Conservation (phyloP, 2,888 invertebrate species). For the Meandrusa payeni region DNA sequence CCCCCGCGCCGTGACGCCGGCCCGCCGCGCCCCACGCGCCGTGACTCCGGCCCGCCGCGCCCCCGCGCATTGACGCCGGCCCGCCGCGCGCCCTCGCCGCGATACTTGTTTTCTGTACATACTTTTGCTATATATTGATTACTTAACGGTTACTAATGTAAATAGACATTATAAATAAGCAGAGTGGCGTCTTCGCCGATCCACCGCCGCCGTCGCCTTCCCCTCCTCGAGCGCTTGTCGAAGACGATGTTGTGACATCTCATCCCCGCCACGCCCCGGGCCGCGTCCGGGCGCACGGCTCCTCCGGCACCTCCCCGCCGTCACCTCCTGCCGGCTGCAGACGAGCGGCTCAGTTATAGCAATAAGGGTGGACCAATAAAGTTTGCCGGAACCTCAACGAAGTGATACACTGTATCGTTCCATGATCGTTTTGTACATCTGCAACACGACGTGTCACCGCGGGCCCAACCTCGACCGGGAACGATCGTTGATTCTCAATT, state of each 20-base stretch:
- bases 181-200: constrained; percentile 67
- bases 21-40: constrained; percentile 26
- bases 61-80: constrained; percentile 48
- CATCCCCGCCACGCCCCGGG: constrained; percentile 20
- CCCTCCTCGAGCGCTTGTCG: constrained; percentile 27
- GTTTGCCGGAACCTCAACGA: constrained; percentile 77
- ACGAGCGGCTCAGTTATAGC: constrained; percentile 53
- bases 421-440: constrained; percentile 13
- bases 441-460: constrained; percentile 1
- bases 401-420: constrained; percentile 29
- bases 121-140: constrained; percentile 51
- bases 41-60: constrained; percentile 49
- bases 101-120: constrained; percentile 53
- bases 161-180: constrained; percentile 68
- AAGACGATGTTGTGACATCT: too few species aligned
- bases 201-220: constrained; percentile 53
- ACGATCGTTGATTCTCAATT: constrained; percentile 5
- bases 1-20: too few species aligned
- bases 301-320: constrained; percentile 26
- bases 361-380: constrained; percentile 76
- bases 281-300: constrained; percentile 22
- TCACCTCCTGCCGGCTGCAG: constrained; percentile 34
- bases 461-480: constrained; percentile 7
- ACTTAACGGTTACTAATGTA: constrained; percentile 75
- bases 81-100: constrained; percentile 32